phyloP scores from a whole-genome alignment of 2,113 vertebrate species.

The Asarcornis scutulata region DNA sequence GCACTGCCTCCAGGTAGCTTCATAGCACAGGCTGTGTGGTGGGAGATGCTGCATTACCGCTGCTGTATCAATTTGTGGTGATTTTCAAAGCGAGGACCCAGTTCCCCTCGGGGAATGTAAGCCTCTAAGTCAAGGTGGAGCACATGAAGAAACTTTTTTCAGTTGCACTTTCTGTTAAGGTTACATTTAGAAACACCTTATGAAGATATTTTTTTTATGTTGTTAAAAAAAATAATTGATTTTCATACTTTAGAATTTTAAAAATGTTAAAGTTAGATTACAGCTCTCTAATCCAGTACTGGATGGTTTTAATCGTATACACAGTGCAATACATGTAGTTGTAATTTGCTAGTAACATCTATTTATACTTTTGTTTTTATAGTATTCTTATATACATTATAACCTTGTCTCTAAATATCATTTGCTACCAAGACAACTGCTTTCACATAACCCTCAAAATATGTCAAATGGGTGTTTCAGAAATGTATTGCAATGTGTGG shows the following conservation, averaged over 20 bases:
- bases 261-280: constrained; percentile 37
- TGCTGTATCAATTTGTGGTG: not conserved
- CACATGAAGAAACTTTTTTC: not conserved
- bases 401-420: not conserved
- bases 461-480: not conserved
- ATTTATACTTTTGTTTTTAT: not conserved
- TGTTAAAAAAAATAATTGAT: not conserved
- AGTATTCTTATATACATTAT: not conserved
- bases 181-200: not conserved
- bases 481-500: not conserved
- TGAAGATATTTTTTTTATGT: not conserved
- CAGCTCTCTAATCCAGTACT: not conserved
- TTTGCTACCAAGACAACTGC: not conserved
- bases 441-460: not conserved
- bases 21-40: rapidly evolving
- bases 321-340: not conserved
- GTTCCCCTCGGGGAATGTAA: not conserved
- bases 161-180: not conserved
- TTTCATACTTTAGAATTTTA: constrained; percentile 5
- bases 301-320: not conserved
- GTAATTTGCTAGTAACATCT: not conserved
- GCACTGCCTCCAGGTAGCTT: too few species aligned
- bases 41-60: not conserved
- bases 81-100: not conserved
- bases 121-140: not conserved